Evolutionary conservation across 2,888 invertebrate species (phyloP).

Genomic region (Ophion obscuratus): DNA sequence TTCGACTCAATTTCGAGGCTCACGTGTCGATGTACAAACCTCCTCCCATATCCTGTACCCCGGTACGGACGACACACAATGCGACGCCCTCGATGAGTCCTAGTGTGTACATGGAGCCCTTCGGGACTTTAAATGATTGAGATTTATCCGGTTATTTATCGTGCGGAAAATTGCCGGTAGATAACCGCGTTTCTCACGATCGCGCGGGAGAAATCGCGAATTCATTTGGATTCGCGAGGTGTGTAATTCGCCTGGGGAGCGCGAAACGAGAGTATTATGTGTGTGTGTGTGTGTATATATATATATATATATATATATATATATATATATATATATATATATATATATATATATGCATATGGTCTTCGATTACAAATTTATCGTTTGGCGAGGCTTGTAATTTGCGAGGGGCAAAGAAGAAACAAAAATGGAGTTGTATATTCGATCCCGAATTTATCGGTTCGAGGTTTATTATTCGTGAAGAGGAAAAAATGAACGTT

Average conservation of each 20-base stretch:
- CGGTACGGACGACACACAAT: neutral
- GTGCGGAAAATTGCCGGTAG: constrained; percentile 42
- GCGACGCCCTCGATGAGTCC: neutral
- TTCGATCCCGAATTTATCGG: constrained; percentile 44
- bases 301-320: neutral
- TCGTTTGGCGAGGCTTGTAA: constrained; percentile 37
- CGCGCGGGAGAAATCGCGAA: constrained; percentile 20
- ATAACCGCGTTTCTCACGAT: constrained; percentile 23
- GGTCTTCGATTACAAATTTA: constrained; percentile 40
- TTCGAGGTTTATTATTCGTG: constrained; percentile 39
- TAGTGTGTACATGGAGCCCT: neutral
- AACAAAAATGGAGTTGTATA: constrained; percentile 26
- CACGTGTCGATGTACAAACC: constrained; percentile 6
- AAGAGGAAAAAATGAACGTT: constrained; percentile 14
- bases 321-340: neutral
- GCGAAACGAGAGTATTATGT: constrained; percentile 3
- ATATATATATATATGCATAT: neutral
- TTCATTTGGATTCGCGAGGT: constrained; percentile 29
- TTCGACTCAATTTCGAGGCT: constrained; percentile 51
- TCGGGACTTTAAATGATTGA: constrained; percentile 34
- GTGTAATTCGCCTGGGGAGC: constrained; percentile 25
- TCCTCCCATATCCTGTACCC: neutral
- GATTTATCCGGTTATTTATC: constrained; percentile 43
- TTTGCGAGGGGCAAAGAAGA: constrained; percentile 6
- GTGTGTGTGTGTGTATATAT: no score